phyloP scores from a whole-genome alignment of 2,797 vertebrate species.

The Sebastes steindachneri region DNA sequence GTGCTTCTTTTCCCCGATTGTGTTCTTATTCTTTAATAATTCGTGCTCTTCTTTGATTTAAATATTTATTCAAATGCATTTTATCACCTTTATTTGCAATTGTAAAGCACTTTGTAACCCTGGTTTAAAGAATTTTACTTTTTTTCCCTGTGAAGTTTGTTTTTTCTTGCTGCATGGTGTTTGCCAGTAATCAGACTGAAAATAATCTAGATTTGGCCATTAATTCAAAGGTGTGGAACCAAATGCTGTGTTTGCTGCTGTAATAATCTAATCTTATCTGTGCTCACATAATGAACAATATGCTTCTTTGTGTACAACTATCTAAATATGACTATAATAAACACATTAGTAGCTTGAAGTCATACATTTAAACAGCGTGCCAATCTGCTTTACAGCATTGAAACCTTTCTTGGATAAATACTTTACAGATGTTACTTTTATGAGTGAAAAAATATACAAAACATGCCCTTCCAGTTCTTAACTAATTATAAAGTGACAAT shows the following conservation, averaged over 20 bases:
- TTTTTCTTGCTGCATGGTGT: not conserved
- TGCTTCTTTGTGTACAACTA: not conserved
- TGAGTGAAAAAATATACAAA: constrained; percentile 40
- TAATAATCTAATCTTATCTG: not conserved
- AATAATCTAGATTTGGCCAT: not conserved
- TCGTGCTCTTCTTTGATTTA: not conserved
- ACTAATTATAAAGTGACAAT: constrained; percentile 52
- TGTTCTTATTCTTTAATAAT: not conserved
- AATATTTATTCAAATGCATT: not conserved
- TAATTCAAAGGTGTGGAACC: not conserved
- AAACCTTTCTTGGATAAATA: constrained; percentile 11
- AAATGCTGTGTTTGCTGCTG: not conserved
- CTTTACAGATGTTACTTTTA: constrained; percentile 15
- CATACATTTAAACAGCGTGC: not conserved
- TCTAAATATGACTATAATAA: not conserved
- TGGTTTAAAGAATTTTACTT: not conserved
- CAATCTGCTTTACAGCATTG: constrained; percentile 11
- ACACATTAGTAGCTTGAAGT: constrained; percentile 12
- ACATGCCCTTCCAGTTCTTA: constrained; percentile 10
- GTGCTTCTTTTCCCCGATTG: not conserved
- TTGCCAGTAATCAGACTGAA: not conserved
- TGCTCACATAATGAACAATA: not conserved
- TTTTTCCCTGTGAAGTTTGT: not conserved
- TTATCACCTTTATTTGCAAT: not conserved
- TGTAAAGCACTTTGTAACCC: not conserved